Conservation (phyloP, 1,140 invertebrate genomes). For the Drosophila virilis region DNA sequence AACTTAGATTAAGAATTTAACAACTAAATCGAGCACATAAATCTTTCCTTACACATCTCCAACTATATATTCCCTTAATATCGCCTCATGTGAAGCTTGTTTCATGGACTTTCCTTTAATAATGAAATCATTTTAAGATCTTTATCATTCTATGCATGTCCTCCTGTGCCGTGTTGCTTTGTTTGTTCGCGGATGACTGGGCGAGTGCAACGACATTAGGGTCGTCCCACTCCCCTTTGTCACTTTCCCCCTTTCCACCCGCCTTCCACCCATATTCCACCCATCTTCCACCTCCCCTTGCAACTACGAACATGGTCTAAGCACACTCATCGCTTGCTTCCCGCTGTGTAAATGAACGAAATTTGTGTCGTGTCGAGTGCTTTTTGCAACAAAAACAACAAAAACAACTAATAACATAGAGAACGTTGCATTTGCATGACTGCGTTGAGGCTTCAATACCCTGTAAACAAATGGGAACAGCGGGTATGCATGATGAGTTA, state of each 20-base stretch:
- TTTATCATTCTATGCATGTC: constrained; percentile 43
- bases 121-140: constrained; percentile 26
- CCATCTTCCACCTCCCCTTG: too few relatives aligned
- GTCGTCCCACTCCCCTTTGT: constrained; percentile 4
- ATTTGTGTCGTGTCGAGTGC: constrained; percentile 60
- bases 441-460: constrained; percentile 32
- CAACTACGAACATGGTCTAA: not conserved
- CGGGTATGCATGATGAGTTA: not conserved
- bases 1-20: too few relatives aligned
- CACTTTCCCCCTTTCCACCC: too few relatives aligned
- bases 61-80: too few relatives aligned
- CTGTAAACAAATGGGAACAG: constrained; percentile 7
- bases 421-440: constrained; percentile 48
- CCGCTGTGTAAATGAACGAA: constrained; percentile 53
- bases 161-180: constrained; percentile 18
- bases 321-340: constrained; percentile 28
- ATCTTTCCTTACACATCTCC: too few relatives aligned
- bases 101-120: not conserved
- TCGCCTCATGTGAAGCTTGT: not conserved
- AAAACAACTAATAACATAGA: constrained; percentile 33
- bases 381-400: constrained; percentile 31
- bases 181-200: constrained; percentile 23
- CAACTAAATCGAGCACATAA: too few relatives aligned
- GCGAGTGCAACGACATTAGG: constrained; percentile 69
- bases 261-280: too few relatives aligned